Base-by-base conservation (phyloP, 2,113 vertebrate species). In the Camelus dromedarius region DNA sequence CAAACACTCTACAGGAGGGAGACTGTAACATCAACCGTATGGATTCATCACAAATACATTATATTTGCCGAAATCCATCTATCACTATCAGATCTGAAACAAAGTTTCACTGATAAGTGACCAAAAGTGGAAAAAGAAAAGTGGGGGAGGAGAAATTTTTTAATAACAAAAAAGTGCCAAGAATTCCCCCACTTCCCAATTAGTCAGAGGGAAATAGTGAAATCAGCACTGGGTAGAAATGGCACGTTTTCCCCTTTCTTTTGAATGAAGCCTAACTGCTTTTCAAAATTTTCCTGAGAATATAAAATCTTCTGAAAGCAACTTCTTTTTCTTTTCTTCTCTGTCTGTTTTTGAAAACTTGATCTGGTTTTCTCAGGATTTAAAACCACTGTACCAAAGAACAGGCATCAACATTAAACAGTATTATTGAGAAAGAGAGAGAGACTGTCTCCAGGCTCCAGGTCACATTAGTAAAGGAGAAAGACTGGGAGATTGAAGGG, bases 291-390 rank as follows among this genome's bases (percentile, higher is more conserved):
- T 50, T 80, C 83, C 69, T 42, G n/a, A 86, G 38, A 50, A 28
- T 66, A 62, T n/a, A 72, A 72, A 38, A 24, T 82, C 77, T 92
- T 82, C 69, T 56, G 24, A 84, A 89, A 93, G 77, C 67, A 56
- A 48, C 48, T 90, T 95, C 38, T 9, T 24, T 42, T 64, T 42
- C 38, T 42, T 42, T 42, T 42, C 38, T 42, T n/a, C 60, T 32
- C 15, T 22, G 22, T 46, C n/a, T 75, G 76, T 46, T 66, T 95
- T 96, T 84, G 52, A 96, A 93, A 73, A 89, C n/a, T 22, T 48
- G 73, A 80, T 87, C 97, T 97, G 79, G 50, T 95, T 97, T 96
- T 94, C 96, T 98, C 84, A 87, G 96, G 90, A 95, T 94, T 98
- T 92, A 96, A 98, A 98, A 96, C 80, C 91, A 95, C 4, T 92